These are phyloP conservation scores for Pluvialis apricaria DNA, from an alignment of 2,113 vertebrate species.

Conservation along the genomic window DNA sequence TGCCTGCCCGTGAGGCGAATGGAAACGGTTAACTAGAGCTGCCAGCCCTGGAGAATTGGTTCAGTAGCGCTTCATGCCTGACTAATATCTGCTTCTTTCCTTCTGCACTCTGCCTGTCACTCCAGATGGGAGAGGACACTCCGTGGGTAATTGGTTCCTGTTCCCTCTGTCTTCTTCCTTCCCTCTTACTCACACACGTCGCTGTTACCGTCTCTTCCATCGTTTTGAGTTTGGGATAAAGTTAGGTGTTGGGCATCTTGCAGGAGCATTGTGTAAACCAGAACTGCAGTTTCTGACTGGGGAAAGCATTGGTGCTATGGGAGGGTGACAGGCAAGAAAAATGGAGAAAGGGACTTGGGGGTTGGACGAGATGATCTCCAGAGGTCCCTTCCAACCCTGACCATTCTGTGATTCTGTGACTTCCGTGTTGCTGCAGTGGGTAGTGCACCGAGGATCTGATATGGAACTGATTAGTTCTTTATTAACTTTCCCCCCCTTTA, in stretches of 20 bases:
- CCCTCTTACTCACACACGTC: not conserved
- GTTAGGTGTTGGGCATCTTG: not conserved
- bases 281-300: not conserved
- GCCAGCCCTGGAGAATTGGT: conserved; percentile 6
- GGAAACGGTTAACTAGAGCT: conserved; percentile 20
- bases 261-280: not conserved
- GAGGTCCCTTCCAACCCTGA: too few relatives aligned
- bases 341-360: not conserved
- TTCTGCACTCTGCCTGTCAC: conserved; percentile 64
- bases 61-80: conserved; percentile 6
- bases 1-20: not conserved
- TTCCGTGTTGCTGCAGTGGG: not conserved
- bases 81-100: conserved; percentile 57
- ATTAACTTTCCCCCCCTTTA: not conserved
- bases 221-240: not conserved
- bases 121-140: conserved; percentile 73
- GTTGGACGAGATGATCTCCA: too few relatives aligned
- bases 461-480: not conserved
- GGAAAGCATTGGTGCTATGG: not conserved
- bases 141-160: conserved; percentile 68
- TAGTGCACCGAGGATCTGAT: fast-evolving
- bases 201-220: not conserved
- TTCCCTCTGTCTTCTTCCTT: conserved; percentile 53
- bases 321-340: not conserved
- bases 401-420: too few relatives aligned